Evolutionary conservation across 2,113 vertebrate species (phyloP).

Genomic region (Microtus richardsoni): DNA sequence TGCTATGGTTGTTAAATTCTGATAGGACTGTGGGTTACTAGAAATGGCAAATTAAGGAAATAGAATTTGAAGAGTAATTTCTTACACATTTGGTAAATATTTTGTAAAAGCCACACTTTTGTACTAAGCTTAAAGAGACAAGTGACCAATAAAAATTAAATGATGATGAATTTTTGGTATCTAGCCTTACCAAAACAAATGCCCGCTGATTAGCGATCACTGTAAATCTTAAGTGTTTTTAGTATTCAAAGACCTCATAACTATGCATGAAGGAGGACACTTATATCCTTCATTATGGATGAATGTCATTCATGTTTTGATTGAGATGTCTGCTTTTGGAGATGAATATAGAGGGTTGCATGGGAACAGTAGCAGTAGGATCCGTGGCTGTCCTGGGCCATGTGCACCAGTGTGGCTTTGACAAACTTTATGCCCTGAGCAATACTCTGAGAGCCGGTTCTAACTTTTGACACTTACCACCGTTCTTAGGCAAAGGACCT

Average conservation of each 20-base stretch:
- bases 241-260: background rate
- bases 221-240: background rate
- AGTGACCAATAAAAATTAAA: background rate
- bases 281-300: background rate
- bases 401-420: constrained; percentile 86
- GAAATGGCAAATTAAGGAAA: background rate
- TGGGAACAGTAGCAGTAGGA: background rate
- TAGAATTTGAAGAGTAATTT: background rate
- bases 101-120: constrained; percentile 84
- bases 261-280: background rate
- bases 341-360: rapidly evolving
- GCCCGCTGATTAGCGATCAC: background rate
- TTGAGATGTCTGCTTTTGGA: background rate
- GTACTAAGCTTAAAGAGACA: constrained; percentile 65
- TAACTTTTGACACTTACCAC: constrained; percentile 80
- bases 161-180: background rate
- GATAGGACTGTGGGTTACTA: background rate
- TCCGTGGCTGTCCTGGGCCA: background rate
- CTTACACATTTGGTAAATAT: background rate
- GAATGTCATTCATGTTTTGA: background rate
- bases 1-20: constrained; percentile 13
- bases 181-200: constrained; percentile 22
- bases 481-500: constrained; percentile 95
- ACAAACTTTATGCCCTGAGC: background rate
- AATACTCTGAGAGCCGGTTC: background rate